These are phyloP conservation scores for Macroglossus sobrinus DNA, from an alignment of 2,113 vertebrate genomes.

Conservation along the genomic window DNA sequence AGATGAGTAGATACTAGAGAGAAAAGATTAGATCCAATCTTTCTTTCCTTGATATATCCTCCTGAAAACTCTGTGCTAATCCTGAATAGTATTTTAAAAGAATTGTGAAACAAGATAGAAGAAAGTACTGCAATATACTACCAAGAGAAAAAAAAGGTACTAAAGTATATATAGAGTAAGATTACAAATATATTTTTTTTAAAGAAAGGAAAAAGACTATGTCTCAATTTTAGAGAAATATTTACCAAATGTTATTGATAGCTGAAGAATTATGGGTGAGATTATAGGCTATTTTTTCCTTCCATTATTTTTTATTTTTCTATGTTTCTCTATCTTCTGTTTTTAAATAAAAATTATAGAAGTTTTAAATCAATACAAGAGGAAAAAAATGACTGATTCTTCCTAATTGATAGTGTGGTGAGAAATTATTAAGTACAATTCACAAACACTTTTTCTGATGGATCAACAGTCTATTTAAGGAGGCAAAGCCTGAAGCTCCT, in stretches of 20 bases:
- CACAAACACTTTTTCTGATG: neutral
- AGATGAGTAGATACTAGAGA: neutral
- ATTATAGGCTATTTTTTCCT: neutral
- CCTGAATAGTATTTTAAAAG: neutral
- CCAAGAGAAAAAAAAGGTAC: neutral
- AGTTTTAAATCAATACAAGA: neutral
- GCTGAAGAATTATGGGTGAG: neutral
- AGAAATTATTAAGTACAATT: constrained; percentile 18
- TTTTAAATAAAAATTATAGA: neutral
- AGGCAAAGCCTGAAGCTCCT: neutral
- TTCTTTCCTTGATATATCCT: neutral
- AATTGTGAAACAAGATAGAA: neutral
- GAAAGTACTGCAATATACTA: neutral
- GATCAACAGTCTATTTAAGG: neutral
- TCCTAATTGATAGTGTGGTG: neutral
- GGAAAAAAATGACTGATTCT: neutral
- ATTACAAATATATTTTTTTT: neutral
- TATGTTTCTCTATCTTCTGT: neutral
- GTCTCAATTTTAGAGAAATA: neutral
- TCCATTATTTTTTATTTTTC: neutral
- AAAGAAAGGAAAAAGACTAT: neutral
- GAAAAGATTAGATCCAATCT: neutral
- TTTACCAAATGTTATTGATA: neutral
- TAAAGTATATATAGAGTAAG: neutral
- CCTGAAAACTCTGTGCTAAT: neutral